These are phyloP conservation scores for Butorides virescens DNA, from an alignment of 2,113 vertebrate species.

Conservation along the genomic window DNA sequence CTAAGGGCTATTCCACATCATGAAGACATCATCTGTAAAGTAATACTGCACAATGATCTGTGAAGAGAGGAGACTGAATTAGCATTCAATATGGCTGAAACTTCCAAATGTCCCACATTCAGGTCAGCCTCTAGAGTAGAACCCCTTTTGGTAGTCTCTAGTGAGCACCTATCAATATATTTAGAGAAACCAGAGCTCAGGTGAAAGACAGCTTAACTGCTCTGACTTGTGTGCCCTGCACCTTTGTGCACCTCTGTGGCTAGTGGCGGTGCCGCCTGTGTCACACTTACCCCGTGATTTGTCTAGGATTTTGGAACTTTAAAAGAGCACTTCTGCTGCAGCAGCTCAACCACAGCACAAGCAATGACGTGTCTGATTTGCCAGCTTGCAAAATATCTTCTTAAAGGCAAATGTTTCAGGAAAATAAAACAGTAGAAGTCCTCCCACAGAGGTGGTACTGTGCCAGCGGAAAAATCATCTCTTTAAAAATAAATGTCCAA, in stretches of 20 bases:
- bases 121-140: not conserved
- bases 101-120: not conserved
- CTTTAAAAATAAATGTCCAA: not conserved
- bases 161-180: not conserved
- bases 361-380: not conserved
- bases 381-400: not conserved
- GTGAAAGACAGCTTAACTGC: not conserved
- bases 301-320: not conserved
- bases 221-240: not conserved
- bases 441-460: not conserved
- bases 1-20: constrained; percentile 56
- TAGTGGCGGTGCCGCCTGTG: rapidly evolving
- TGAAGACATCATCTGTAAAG: constrained; percentile 65
- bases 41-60: constrained; percentile 50
- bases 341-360: not conserved
- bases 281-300: not conserved
- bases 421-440: not conserved
- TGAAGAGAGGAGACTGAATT: constrained; percentile 22
- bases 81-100: not conserved
- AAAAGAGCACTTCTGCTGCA: not conserved
- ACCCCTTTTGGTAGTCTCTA: not conserved
- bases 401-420: not conserved
- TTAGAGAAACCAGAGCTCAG: not conserved
- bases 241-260: not conserved
- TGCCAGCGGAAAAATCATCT: not conserved